Conservation (phyloP, 1,140 invertebrate species). For the Drosophila leontia region DNA sequence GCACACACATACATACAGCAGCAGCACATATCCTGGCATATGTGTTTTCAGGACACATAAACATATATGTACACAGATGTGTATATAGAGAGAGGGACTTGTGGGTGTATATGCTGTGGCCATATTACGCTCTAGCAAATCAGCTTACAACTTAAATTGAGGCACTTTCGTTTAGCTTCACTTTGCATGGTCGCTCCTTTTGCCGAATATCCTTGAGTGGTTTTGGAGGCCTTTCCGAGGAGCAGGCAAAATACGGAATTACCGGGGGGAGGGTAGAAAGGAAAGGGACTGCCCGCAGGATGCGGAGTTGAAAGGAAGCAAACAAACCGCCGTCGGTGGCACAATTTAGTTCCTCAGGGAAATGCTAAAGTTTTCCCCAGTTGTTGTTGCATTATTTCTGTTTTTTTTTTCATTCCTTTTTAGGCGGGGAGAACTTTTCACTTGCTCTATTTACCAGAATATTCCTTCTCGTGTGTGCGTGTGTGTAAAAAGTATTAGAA, state of each 20-base stretch:
- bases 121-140: constrained; percentile 71
- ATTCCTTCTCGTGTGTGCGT: constrained; percentile 20
- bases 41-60: constrained; percentile 11
- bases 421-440: constrained; percentile 60
- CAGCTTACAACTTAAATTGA: constrained; percentile 83
- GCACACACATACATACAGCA: constrained; percentile 17
- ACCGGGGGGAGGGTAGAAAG: too few species aligned
- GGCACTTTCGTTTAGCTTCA: constrained; percentile 82
- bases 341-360: constrained; percentile 80
- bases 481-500: constrained; percentile 68
- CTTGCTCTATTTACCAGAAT: constrained; percentile 77
- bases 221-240: constrained; percentile 30
- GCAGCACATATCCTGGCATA: constrained; percentile 33
- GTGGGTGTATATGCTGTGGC: constrained; percentile 26
- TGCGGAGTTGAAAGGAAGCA: constrained; percentile 49
- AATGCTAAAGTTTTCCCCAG: constrained; percentile 59
- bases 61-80: constrained; percentile 15
- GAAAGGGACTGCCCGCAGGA: constrained; percentile 11
- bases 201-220: constrained; percentile 69
- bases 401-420: not conserved
- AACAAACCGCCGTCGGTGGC: constrained; percentile 74
- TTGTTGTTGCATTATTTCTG: constrained; percentile 42
- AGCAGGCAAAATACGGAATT: constrained; percentile 2
- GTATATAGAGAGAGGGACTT: constrained; percentile 11
- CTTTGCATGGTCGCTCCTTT: constrained; percentile 76